Conservation (phyloP, 1,140 invertebrate genomes). For the Drosophila teissieri region DNA sequence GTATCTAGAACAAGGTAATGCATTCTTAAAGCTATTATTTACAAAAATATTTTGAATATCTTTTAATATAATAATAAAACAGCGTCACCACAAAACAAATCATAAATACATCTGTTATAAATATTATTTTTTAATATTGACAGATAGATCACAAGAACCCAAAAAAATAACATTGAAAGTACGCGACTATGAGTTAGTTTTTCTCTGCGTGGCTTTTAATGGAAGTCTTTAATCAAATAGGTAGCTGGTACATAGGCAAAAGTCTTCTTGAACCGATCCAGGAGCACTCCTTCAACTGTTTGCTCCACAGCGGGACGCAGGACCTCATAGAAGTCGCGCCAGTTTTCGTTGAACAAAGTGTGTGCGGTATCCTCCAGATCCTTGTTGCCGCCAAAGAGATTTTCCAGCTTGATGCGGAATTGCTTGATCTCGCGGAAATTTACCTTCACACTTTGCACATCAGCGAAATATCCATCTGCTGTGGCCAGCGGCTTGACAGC, state of each 20-base stretch:
- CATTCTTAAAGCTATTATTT: no score
- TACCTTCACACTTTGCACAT: constrained; percentile 84
- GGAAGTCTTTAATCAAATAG: constrained; percentile 68
- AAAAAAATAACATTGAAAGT: not conserved
- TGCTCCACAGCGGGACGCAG: constrained; percentile 87
- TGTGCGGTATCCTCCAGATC: constrained; percentile 71
- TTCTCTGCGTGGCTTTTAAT: constrained; percentile 14
- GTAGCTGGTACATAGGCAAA: constrained; percentile 87
- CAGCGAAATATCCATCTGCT: constrained; percentile 87
- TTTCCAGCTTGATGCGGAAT: constrained; percentile 61
- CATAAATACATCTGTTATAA: not conserved
- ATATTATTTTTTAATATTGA: not conserved
- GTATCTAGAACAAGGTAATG: no score
- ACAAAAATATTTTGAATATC: not conserved
- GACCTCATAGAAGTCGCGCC: constrained; percentile 81
- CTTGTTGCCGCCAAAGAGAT: constrained; percentile 66
- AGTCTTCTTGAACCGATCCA: constrained; percentile 87
- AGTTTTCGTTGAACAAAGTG: constrained; percentile 70
- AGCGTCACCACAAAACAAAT: not conserved
- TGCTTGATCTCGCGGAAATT: constrained; percentile 60
- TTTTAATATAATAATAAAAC: not conserved
- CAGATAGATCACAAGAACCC: not conserved
- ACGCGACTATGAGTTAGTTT: no score
- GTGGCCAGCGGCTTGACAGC: constrained; percentile 86
- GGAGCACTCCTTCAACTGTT: constrained; percentile 87